Evolutionary conservation across 2,113 vertebrate species (phyloP).

Genomic region (Otocyon megalotis): DNA sequence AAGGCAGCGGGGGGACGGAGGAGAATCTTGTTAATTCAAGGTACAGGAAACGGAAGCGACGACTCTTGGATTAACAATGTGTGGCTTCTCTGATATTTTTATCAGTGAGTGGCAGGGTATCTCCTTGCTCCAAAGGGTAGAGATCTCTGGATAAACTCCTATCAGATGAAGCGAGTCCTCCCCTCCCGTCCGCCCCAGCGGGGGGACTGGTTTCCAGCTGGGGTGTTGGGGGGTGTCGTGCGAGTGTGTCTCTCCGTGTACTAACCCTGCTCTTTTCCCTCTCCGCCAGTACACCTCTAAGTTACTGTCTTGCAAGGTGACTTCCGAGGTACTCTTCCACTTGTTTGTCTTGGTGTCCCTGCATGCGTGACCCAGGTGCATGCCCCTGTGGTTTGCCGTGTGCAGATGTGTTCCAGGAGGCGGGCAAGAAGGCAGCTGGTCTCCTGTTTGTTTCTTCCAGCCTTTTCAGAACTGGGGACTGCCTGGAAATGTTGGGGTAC

Average conservation of each 20-base stretch:
- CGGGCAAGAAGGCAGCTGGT: conserved; percentile 19
- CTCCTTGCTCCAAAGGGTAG: conserved; percentile 51
- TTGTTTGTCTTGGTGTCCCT: conserved; percentile 86
- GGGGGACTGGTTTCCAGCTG: conserved; percentile 54
- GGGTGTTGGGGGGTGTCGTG: conserved; percentile 68
- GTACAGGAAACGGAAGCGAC: conserved; percentile 11
- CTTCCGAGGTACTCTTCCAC: conserved; percentile 95
- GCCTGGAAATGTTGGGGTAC: background rate
- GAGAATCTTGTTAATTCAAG: conserved; percentile 76
- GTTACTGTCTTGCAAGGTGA: conserved; percentile 97
- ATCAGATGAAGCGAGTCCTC: conserved; percentile 68
- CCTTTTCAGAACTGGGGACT: background rate
- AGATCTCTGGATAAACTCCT: conserved; percentile 57
- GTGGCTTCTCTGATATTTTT: conserved; percentile 77
- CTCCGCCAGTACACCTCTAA: conserved; percentile 96
- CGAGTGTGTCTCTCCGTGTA: conserved; percentile 86
- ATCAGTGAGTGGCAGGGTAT: conserved; percentile 18
- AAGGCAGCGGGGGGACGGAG: background rate
- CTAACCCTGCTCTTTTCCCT: conserved; percentile 95
- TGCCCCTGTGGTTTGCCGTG: conserved; percentile 74
- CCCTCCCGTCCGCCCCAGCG: conserved; percentile 16
- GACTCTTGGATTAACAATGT: conserved; percentile 73
- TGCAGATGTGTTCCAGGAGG: background rate
- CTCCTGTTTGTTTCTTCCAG: background rate
- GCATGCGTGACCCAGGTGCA: conserved; percentile 86